phyloP scores from a whole-genome alignment of 2,888 invertebrate genomes.

The Tenthredo mesomela region DNA sequence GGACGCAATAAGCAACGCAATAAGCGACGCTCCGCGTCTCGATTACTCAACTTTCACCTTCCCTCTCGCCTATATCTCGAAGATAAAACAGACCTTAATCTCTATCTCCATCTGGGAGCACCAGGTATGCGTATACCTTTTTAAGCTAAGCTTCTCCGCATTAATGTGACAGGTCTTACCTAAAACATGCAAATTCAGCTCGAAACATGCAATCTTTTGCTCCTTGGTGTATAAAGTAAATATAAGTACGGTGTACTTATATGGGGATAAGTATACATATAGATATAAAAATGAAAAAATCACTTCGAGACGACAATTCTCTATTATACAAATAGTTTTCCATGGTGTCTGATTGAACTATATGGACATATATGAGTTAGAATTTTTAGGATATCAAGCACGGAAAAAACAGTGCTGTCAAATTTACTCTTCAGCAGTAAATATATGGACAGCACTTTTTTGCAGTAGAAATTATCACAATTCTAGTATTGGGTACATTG shows the following conservation, averaged over 20 bases:
- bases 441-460: no score
- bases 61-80: not conserved
- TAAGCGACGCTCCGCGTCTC: conserved; percentile 39
- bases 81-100: conserved; percentile 37
- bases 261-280: no score
- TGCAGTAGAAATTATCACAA: no score
- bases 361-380: not conserved
- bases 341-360: not conserved
- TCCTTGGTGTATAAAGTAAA: not conserved
- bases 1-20: conserved; percentile 33
- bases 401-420: no score
- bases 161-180: conserved; percentile 32
- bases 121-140: conserved; percentile 47
- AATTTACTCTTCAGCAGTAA: no score
- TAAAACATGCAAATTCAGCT: conserved; percentile 35
- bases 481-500: no score
- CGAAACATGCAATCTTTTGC: conserved; percentile 36
- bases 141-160: conserved; percentile 28
- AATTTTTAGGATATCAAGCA: not conserved
- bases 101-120: conserved; percentile 20
- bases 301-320: not conserved
- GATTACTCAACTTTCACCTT: conserved; percentile 47
- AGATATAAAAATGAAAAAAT: not conserved
- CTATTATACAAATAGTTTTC: not conserved
- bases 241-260: not conserved